These are phyloP conservation scores for Ptilonorhynchus violaceus DNA, from an alignment of 2,113 vertebrate genomes.

Conservation along the genomic window DNA sequence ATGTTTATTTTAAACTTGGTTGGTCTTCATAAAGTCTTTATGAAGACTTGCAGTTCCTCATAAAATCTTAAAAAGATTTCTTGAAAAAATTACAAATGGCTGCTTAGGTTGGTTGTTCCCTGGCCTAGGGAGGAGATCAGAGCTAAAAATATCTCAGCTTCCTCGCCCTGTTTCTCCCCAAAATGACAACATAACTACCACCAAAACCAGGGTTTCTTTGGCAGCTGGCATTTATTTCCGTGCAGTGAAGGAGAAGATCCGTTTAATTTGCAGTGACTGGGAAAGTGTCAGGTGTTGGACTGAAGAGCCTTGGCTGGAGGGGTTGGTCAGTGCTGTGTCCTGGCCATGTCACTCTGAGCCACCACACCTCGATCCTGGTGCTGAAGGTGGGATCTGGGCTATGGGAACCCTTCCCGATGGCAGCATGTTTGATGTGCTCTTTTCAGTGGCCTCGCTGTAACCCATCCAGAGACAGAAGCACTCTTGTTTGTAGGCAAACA, in stretches of 20 bases:
- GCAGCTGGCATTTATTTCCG: not conserved
- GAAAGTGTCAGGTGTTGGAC: fast-evolving
- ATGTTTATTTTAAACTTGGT: not conserved
- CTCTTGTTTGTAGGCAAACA: not conserved
- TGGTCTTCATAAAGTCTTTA: not conserved
- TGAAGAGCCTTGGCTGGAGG: not conserved
- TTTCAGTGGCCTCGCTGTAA: not conserved
- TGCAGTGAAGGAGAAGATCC: not conserved
- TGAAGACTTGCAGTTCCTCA: not conserved
- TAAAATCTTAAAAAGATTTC: not conserved
- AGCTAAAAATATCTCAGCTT: not conserved
- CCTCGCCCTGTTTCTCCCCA: fast-evolving
- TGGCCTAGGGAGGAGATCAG: not conserved
- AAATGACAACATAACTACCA: not conserved
- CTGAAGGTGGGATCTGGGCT: not conserved
- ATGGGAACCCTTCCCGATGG: not conserved
- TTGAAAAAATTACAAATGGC: not conserved
- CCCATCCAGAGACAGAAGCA: not conserved
- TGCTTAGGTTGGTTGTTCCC: not conserved
- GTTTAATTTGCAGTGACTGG: fast-evolving
- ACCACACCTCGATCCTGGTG: not conserved
- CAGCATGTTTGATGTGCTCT: not conserved
- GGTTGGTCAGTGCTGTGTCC: not conserved
- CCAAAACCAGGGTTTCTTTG: not conserved
- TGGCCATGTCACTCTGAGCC: not conserved